Conservation (phyloP, 2,888 invertebrate genomes). For the Lottia scabra region DNA sequence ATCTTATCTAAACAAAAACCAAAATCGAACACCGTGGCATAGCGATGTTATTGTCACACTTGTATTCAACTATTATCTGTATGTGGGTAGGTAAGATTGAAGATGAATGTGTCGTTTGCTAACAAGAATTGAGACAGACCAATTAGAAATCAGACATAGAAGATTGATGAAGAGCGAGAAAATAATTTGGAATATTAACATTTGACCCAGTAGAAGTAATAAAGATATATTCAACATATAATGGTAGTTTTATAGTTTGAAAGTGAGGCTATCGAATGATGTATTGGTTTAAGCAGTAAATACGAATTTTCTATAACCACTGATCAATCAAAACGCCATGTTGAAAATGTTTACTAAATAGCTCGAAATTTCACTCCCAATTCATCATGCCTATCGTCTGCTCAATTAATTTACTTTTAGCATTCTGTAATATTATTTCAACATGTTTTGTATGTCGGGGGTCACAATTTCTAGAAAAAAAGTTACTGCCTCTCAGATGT, state of each 20-base stretch:
- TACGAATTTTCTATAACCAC: background rate
- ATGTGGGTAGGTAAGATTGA: background rate
- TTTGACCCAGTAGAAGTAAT: background rate
- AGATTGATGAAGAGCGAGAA: background rate
- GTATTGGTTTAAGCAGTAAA: background rate
- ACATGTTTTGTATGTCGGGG: too few relatives aligned
- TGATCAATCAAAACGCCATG: constrained; percentile 7
- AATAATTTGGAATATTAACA: background rate
- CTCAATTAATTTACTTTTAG: background rate
- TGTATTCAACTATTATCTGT: too few relatives aligned
- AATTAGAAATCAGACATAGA: background rate
- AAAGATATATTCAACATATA: background rate
- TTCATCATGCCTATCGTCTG: background rate
- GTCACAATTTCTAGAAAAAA: too few relatives aligned
- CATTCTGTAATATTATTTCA: too few relatives aligned
- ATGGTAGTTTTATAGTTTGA: background rate
- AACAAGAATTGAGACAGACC: background rate
- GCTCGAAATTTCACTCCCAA: constrained; percentile 1
- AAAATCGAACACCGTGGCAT: too few relatives aligned
- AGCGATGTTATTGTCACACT: too few relatives aligned
- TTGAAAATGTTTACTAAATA: constrained; percentile 4
- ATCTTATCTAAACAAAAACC: too few relatives aligned
- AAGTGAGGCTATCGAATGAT: background rate
- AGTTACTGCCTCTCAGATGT: too few relatives aligned
- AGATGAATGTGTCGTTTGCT: background rate